Evolutionary conservation across 1,140 invertebrate species (phyloP), one percentile per base, ranked within the genome.

Genomic region (Zaprionus camerounensis): DNA sequence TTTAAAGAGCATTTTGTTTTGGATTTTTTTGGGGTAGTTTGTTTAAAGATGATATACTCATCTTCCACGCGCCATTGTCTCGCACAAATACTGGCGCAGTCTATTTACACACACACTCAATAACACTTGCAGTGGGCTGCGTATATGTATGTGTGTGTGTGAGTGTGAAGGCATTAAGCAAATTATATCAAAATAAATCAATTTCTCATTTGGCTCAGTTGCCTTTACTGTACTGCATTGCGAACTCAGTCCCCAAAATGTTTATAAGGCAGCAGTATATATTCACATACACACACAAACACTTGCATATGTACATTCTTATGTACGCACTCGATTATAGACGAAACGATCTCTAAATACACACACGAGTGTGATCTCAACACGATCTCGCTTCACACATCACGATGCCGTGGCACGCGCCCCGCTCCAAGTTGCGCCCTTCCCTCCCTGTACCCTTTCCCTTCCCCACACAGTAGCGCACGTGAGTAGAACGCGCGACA

Each of bases 161-260:
- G 71, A 9, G 38, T n/a, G 38, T n/a, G 41, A 46, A 46, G 17
- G 68, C 66, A 72, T 66, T 59, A 65, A 56, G 57, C 38, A 85
- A 79, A 76, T 66, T 64, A 69, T 72, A 65, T 73, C 41, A 66
- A 82, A 85, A 82, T 87, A 82, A 86, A 87, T 82, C 70, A 82
- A 71, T 82, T 71, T 71, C 64, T 85, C 55, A 73, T 74, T 76
- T 68, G 71, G 46, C 46, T 56, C 51, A 31, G 59, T 80, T 46
- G 44, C 31, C 31, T 24, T 36, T 62, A 38, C 49, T 62, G 28
- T 62, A 38, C 49, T 62, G 28, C 59, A 44, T n/a, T 51, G 55
- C 41, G 24, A 15, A 57, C 53, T 46, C 12, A 36, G 28, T 34
- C 34, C 49, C 53, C n/a, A 49, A 53, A 26, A 68, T 74, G 17